Percentiles rank a stretch among this genome's conserved stretches.
phyloP scores from a whole-genome alignment of 1,140 invertebrate genomes.

The Callitettix versicolor region DNA sequence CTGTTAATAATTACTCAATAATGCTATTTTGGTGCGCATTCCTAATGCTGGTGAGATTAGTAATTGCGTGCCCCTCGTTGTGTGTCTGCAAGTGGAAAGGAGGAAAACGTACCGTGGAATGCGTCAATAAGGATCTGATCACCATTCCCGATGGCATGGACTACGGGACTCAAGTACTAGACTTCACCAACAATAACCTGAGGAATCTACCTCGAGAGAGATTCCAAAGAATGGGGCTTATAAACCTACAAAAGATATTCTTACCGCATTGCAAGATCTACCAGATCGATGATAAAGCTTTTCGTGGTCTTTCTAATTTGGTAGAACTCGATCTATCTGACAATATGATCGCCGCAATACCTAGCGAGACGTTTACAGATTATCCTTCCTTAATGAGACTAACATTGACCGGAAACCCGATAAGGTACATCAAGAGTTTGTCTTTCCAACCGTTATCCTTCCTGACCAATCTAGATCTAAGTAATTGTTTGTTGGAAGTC shows the following conservation, averaged over 20 bases:
- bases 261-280: constrained; percentile 62
- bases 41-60: too few species aligned
- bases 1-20: too few species aligned
- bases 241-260: constrained; percentile 81
- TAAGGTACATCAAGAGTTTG: constrained; percentile 52
- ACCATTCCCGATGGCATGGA: constrained; percentile 69
- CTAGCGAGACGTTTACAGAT: constrained; percentile 62
- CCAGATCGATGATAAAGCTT: constrained; percentile 63
- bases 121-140: constrained; percentile 57
- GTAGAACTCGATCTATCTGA: constrained; percentile 79
- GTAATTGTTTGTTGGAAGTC: constrained; percentile 61
- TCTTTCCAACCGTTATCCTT: constrained; percentile 62
- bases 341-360: constrained; percentile 65
- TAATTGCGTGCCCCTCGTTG: constrained; percentile 47
- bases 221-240: constrained; percentile 62
- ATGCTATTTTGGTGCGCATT: too few species aligned
- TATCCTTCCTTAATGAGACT: constrained; percentile 71
- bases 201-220: constrained; percentile 60
- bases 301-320: constrained; percentile 71
- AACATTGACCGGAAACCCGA: constrained; percentile 66
- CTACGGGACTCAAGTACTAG: constrained; percentile 78
- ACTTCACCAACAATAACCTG: constrained; percentile 71
- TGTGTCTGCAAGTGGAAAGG: constrained; percentile 86
- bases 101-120: constrained; percentile 82
- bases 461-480: constrained; percentile 70